phyloP scores from a whole-genome alignment of 2,888 invertebrate species.

The Himalopsyche kuldschensis region DNA sequence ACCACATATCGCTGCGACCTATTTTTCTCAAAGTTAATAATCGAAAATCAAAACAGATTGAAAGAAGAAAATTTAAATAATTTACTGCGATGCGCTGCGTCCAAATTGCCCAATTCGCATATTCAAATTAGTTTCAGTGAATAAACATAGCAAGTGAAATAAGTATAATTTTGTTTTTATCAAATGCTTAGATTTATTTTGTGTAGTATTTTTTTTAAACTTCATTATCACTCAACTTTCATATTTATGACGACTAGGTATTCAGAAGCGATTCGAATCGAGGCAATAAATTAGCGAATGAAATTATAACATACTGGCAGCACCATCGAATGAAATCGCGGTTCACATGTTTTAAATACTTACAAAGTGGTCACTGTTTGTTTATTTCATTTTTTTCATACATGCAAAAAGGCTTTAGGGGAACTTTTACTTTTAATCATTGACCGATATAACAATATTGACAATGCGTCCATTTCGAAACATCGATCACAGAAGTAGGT shows the following conservation, averaged over 20 bases:
- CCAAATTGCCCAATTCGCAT: too few species aligned
- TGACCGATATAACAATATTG: neutral
- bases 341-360: neutral
- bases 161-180: too few species aligned
- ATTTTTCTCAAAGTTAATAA: too few species aligned
- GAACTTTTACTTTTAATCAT: neutral
- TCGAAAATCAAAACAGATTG: too few species aligned
- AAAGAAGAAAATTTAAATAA: too few species aligned
- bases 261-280: neutral
- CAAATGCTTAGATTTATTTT: too few species aligned
- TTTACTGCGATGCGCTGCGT: too few species aligned
- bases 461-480: neutral
- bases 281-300: neutral
- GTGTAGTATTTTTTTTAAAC: too few species aligned
- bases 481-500: neutral
- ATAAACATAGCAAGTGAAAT: too few species aligned
- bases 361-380: neutral
- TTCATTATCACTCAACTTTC: neutral
- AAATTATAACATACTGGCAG: neutral
- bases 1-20: too few species aligned
- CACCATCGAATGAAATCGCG: neutral
- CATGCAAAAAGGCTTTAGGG: neutral
- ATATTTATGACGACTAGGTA: neutral
- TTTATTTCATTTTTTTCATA: neutral
- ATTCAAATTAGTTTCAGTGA: too few species aligned